Evolutionary conservation across 2,113 vertebrate genomes (phyloP).

Genomic region (Geococcyx californianus): DNA sequence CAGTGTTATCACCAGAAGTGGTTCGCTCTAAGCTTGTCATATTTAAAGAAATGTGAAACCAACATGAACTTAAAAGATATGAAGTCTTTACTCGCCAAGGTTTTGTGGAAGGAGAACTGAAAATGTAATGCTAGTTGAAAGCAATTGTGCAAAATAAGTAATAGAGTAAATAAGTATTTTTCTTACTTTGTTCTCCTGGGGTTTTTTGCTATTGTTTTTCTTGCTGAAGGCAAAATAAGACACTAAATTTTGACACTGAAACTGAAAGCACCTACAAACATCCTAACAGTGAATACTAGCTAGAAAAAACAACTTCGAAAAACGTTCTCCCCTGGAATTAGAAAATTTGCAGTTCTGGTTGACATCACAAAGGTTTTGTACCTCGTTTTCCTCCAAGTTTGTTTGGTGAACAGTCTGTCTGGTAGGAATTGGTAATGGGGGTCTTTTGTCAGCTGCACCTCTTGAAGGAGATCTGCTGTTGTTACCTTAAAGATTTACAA

Average conservation of each 20-base stretch:
- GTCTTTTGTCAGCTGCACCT: slow-evolving; percentile 52
- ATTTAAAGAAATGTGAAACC: background rate
- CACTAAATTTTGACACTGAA: background rate
- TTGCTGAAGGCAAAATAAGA: background rate
- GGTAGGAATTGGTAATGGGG: slow-evolving; percentile 63
- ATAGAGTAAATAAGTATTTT: background rate
- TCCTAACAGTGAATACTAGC: background rate
- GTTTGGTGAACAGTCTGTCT: slow-evolving; percentile 39
- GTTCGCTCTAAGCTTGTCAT: background rate
- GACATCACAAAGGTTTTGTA: background rate
- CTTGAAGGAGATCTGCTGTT: slow-evolving; percentile 68
- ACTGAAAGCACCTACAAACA: background rate
- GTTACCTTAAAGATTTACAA: slow-evolving; percentile 13
- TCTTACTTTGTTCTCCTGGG: background rate
- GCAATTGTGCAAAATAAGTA: background rate
- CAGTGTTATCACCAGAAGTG: background rate
- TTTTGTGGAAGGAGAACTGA: background rate
- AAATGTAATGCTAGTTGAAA: background rate
- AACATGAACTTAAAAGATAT: background rate
- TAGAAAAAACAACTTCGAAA: slow-evolving; percentile 14
- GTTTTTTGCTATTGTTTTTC: background rate
- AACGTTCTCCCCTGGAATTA: background rate
- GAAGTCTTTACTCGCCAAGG: background rate
- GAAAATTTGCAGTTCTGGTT: background rate
- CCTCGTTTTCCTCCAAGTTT: slow-evolving; percentile 48